Percentiles rank a stretch among this genome's conserved stretches.
Evolutionary conservation across 2,113 vertebrate genomes (phyloP).

Genomic region (Dasyornis broadbenti): DNA sequence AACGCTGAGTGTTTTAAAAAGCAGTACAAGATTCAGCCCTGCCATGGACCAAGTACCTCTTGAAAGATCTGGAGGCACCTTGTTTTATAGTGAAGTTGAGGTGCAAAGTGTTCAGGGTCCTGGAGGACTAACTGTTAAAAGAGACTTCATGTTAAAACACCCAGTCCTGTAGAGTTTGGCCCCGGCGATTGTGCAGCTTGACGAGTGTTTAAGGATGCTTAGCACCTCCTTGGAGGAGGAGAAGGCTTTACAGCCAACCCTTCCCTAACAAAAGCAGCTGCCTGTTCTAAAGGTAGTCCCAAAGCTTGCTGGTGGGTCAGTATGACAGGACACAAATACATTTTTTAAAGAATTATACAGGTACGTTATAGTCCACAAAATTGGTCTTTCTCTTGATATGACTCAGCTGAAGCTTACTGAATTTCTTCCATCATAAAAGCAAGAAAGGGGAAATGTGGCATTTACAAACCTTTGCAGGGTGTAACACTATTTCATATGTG

Average conservation of each 20-base stretch:
- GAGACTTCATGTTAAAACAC: background rate
- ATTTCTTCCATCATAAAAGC: background rate
- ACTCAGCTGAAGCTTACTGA: background rate
- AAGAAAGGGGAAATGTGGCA: background rate
- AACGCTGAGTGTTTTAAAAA: background rate
- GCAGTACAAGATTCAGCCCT: background rate
- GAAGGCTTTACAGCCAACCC: background rate
- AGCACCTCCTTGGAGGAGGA: background rate
- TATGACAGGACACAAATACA: background rate
- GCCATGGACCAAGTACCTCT: background rate
- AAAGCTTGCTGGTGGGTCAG: background rate
- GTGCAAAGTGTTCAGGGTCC: background rate
- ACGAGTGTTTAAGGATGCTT: background rate
- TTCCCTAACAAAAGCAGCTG: background rate
- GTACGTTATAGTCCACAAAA: background rate
- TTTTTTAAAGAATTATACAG: background rate
- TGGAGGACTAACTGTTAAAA: background rate
- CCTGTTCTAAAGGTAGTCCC: background rate
- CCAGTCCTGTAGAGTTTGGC: background rate
- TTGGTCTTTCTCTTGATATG: background rate
- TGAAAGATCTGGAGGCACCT: background rate
- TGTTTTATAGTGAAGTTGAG: background rate
- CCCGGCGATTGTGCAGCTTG: background rate
- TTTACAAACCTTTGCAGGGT: background rate
- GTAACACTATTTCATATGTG: background rate